Conservation (phyloP, 1,140 invertebrate species). For the Platorchestia sp. region DNA sequence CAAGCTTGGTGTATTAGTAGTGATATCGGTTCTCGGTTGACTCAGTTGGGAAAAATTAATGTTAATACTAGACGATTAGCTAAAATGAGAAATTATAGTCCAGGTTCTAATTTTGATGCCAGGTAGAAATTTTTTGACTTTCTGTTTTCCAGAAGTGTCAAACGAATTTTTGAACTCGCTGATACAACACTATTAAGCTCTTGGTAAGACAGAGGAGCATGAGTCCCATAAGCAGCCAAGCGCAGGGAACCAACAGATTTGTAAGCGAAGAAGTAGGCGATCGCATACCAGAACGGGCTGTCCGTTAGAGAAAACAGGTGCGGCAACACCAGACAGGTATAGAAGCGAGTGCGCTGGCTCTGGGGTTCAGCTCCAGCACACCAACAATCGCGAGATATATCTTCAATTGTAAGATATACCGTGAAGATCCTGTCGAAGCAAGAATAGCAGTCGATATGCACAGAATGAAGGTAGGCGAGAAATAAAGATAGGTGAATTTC, state of each 20-base stretch:
- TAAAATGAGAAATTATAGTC: no score
- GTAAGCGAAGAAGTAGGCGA: background rate
- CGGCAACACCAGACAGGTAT: background rate
- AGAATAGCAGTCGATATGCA: no score
- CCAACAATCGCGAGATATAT: no score
- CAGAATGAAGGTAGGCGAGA: background rate
- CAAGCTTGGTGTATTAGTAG: no score
- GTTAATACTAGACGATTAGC: no score
- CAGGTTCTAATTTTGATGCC: no score
- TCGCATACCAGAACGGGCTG: background rate
- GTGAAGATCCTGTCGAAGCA: no score
- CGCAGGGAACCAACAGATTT: background rate
- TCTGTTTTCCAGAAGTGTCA: background rate
- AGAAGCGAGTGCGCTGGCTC: background rate
- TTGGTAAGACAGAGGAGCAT: background rate
- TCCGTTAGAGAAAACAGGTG: background rate
- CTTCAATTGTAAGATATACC: no score
- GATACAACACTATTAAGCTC: background rate
- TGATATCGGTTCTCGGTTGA: no score
- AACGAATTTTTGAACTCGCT: background rate
- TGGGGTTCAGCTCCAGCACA: background rate
- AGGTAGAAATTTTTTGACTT: no score
- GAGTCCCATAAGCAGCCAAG: background rate
- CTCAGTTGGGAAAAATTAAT: no score
- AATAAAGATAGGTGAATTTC: background rate